phyloP scores from a whole-genome alignment of 2,888 invertebrate genomes.

The Agrotis puta region DNA sequence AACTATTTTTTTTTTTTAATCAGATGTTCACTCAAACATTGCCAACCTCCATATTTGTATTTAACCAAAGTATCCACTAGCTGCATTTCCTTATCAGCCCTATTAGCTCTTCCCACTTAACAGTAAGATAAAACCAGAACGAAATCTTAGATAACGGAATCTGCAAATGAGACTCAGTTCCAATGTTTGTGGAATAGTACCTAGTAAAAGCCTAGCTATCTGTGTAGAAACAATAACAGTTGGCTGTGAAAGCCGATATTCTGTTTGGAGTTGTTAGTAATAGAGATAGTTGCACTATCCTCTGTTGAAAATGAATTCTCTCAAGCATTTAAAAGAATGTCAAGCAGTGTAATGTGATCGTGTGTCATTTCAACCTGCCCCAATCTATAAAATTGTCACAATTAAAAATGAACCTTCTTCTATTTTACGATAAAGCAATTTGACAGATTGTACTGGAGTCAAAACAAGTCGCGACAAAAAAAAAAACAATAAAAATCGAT shows the following conservation, averaged over 20 bases:
- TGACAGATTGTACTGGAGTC: too few species aligned
- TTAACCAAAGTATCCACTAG: neutral
- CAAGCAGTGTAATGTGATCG: too few species aligned
- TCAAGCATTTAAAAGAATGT: too few species aligned
- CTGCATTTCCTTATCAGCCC: slow-evolving; percentile 53
- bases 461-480: too few species aligned
- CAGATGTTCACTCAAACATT: neutral
- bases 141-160: slow-evolving; percentile 29
- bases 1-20: too few species aligned
- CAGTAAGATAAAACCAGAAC: slow-evolving; percentile 17
- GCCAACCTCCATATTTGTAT: slow-evolving; percentile 12
- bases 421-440: too few species aligned
- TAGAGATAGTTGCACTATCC: too few species aligned
- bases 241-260: slow-evolving; percentile 40
- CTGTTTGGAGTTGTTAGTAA: slow-evolving; percentile 27
- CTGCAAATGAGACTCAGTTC: slow-evolving; percentile 51
- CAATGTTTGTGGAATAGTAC: slow-evolving; percentile 25
- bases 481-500: too few species aligned
- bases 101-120: slow-evolving; percentile 47
- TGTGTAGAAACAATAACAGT: slow-evolving; percentile 16
- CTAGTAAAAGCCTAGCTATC: slow-evolving; percentile 22
- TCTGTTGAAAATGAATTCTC: too few species aligned
- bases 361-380: too few species aligned
- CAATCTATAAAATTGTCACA: too few species aligned
- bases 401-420: too few species aligned